Percentiles rank a stretch among this genome's conserved stretches.
phyloP scores from a whole-genome alignment of 2,888 invertebrate species.

The Rhingia rostrata region DNA sequence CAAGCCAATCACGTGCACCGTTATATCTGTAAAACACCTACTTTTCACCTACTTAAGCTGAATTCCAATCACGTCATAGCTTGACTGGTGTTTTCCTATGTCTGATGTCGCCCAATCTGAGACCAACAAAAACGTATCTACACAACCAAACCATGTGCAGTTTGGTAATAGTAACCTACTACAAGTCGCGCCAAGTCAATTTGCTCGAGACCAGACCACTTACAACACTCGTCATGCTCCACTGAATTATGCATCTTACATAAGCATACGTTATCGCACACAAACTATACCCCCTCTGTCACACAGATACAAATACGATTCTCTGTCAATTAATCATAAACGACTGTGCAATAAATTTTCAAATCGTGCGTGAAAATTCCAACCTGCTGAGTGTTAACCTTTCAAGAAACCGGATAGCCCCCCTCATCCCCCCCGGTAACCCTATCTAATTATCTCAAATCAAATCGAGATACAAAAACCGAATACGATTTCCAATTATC shows the following conservation, averaged over 20 bases:
- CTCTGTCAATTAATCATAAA: constrained; percentile 54
- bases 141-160: constrained; percentile 13
- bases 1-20: background rate
- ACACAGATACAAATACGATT: constrained; percentile 11
- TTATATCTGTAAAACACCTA: background rate
- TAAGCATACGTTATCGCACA: constrained; percentile 17
- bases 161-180: constrained; percentile 4
- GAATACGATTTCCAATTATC: background rate
- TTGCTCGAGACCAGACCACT: constrained; percentile 17
- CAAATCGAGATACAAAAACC: background rate
- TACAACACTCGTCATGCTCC: constrained; percentile 42
- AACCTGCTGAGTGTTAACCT: constrained; percentile 8
- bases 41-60: background rate
- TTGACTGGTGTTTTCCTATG: background rate
- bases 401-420: constrained; percentile 2
- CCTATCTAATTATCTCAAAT: constrained; percentile 17
- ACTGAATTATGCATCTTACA: constrained; percentile 13
- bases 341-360: constrained; percentile 27
- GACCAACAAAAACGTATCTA: background rate
- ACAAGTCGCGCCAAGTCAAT: constrained; percentile 21
- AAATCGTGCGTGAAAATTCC: constrained; percentile 48
- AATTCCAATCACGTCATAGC: background rate
- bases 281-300: constrained; percentile 28
- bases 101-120: background rate
- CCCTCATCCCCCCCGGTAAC: background rate